Evolutionary conservation across 2,113 vertebrate species (phyloP), one percentile per base, ranked within the genome.

Genomic region (Indicator indicator): DNA sequence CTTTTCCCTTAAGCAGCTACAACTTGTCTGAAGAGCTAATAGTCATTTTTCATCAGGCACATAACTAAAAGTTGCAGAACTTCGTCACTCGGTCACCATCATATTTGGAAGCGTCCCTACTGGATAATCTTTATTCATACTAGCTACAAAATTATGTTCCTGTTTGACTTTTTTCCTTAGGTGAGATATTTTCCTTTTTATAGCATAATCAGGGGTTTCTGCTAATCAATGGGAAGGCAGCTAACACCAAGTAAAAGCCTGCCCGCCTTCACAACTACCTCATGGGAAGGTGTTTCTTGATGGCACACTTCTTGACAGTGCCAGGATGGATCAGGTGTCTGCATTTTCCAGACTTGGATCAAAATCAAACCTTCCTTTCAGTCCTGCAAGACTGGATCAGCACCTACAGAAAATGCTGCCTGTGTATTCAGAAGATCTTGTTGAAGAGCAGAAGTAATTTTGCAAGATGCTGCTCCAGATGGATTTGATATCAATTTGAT

Each of bases 181-280:
- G 30, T n/a, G 9, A 54, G 9, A 2, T 33, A 21, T 0, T 0
- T 48, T 60, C 12, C 10, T 30, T 73, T 73, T 67, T 62, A 48
- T 48, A 82, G 58, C 19, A 48, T 74, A 78, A 60, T 52, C 23
- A 88, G 83, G 40, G 27, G 15, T 5, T 17, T 38, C 28, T 83
- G 63, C 32, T 80, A 28, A 62, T 54, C 20, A 21, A 2, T 3
- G 16, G 55, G 21, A 75, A 62, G 59, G 30, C 50, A 75, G 20
- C 27, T 87, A 56, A 63, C 55, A 44, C 42, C 62, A 21, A 46
- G 24, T 52, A 24, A 36, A 64, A 65, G 19, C 48, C 4, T 24
- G 30, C 16, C 36, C 2, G 0, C 54, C 24, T 55, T 77, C 23
- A 1, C 16, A 28, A 24, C 8, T 74, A 36, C 24, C 24, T 42